A percentile compares a stretch with the other conserved stretches of the same genome.
These are phyloP conservation scores for Pithys albifrons DNA, from an alignment of 2,113 vertebrate species.

Conservation along the genomic window DNA sequence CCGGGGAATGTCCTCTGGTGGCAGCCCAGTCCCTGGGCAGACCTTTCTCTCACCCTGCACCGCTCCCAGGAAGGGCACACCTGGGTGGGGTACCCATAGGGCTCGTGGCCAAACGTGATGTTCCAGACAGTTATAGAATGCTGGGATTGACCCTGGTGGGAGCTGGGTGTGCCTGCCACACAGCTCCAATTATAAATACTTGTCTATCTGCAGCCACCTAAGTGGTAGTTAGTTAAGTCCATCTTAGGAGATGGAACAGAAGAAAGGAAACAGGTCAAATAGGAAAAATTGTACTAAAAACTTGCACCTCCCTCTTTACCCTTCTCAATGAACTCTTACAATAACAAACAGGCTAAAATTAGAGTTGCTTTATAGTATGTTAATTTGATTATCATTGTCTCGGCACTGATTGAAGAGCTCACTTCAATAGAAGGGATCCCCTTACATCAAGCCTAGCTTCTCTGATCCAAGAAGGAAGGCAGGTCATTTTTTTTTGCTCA, in stretches of 20 bases:
- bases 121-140: fast-evolving
- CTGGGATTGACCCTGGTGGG: neutral
- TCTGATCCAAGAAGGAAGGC: slow-evolving; percentile 68
- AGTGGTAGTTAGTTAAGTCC: slow-evolving; percentile 84
- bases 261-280: slow-evolving; percentile 86
- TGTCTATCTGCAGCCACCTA: slow-evolving; percentile 79
- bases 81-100: no score
- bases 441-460: slow-evolving; percentile 64
- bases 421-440: slow-evolving; percentile 69
- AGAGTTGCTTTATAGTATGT: slow-evolving; percentile 60
- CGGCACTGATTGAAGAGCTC: slow-evolving; percentile 71
- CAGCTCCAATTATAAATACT: slow-evolving; percentile 79
- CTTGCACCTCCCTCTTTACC: slow-evolving; percentile 70
- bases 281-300: slow-evolving; percentile 75
- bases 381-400: slow-evolving; percentile 81
- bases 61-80: neutral
- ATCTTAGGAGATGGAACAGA: slow-evolving; percentile 76
- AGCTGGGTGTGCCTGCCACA: neutral
- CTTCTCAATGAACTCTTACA: slow-evolving; percentile 49
- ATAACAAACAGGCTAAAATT: slow-evolving; percentile 82
- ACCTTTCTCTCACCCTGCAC: neutral
- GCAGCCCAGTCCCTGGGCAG: neutral
- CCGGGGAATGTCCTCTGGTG: fast-evolving
- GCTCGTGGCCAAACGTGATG: no score
- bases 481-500: slow-evolving; percentile 19